Evolutionary conservation across 2,888 invertebrate species (phyloP).

Genomic region (Lasioglossum leucozonium): DNA sequence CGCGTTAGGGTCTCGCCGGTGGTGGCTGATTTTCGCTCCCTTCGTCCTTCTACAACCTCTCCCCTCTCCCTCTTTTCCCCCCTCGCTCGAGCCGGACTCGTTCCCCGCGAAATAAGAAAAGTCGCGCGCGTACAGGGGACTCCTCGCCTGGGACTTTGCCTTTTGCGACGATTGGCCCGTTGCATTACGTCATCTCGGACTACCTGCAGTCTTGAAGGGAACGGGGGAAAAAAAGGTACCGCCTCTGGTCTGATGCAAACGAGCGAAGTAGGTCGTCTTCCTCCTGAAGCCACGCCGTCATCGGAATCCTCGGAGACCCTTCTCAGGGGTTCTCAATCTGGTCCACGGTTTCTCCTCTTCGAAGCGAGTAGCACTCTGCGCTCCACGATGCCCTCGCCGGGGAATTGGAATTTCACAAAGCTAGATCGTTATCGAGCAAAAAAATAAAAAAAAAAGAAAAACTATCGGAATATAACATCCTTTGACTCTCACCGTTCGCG

Average conservation of each 20-base stretch:
- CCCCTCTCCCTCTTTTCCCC: not conserved
- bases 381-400: not conserved
- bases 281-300: slow-evolving; percentile 65
- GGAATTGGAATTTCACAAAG: slow-evolving; percentile 2
- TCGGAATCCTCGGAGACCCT: slow-evolving; percentile 63
- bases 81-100: not conserved
- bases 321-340: slow-evolving; percentile 55
- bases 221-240: slow-evolving; percentile 50
- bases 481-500: not conserved
- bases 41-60: not conserved
- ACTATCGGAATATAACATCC: not conserved
- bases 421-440: not conserved
- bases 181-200: slow-evolving; percentile 65
- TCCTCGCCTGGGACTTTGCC: slow-evolving; percentile 61
- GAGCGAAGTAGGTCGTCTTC: slow-evolving; percentile 65
- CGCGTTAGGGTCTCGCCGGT: not conserved
- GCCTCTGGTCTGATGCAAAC: slow-evolving; percentile 66
- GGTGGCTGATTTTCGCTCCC: not conserved
- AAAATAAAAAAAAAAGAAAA: no score
- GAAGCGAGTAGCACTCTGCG: not conserved
- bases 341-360: not conserved
- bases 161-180: slow-evolving; percentile 65
- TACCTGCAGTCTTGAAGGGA: slow-evolving; percentile 63
- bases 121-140: not conserved
- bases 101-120: slow-evolving; percentile 41